phyloP scores from a whole-genome alignment of 2,888 invertebrate species.

The Labia minor region DNA sequence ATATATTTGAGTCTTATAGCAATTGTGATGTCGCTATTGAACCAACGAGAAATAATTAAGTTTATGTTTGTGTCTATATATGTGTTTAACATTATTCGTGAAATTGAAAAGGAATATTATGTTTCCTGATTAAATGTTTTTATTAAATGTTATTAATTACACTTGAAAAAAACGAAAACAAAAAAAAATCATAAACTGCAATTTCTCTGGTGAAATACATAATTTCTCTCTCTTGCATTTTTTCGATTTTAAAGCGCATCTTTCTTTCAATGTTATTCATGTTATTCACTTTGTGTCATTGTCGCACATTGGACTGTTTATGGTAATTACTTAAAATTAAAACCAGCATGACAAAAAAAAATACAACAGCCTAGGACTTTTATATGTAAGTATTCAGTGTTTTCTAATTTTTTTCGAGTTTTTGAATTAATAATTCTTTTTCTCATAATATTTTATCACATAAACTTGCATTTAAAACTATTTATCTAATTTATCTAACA shows the following conservation, averaged over 20 bases:
- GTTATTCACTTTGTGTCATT: slow-evolving; percentile 8
- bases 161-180: too few species aligned
- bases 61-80: not conserved
- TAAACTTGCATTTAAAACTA: too few species aligned
- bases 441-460: too few species aligned
- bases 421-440: too few species aligned
- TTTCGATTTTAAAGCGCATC: not conserved
- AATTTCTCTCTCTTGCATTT: not conserved
- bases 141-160: too few species aligned
- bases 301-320: not conserved
- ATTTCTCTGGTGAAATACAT: not conserved
- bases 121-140: not conserved
- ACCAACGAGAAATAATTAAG: not conserved
- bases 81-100: too few species aligned
- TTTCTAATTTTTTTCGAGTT: not conserved
- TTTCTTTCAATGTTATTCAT: not conserved
- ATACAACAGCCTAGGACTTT: not conserved
- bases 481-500: too few species aligned
- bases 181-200: not conserved
- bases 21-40: not conserved
- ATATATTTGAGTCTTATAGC: not conserved
- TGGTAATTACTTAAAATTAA: not conserved
- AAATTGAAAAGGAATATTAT: too few species aligned
- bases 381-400: not conserved
- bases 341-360: not conserved